phyloP scores from a whole-genome alignment of 2,113 vertebrate species.

The Eurypyga helias region DNA sequence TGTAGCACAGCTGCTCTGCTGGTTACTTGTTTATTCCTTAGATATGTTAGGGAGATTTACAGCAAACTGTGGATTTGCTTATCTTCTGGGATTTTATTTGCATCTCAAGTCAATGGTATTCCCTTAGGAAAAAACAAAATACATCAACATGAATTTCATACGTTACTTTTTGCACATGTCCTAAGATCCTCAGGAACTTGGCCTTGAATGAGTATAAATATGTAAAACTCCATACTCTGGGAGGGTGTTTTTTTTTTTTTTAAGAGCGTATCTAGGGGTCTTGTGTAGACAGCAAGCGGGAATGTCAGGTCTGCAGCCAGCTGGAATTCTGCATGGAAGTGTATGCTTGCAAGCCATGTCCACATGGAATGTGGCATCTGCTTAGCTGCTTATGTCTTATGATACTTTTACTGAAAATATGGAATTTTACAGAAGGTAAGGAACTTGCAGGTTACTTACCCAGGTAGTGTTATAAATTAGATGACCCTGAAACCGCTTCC shows the following conservation, averaged over 20 bases:
- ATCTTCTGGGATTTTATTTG: not conserved
- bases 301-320: not conserved
- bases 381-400: not conserved
- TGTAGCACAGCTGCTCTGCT: not conserved
- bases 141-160: not conserved
- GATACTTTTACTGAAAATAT: not conserved
- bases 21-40: not conserved
- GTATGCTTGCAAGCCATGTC: not conserved
- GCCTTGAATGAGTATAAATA: not conserved
- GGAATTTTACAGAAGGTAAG: not conserved
- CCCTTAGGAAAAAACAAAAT: not conserved
- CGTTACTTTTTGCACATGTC: not conserved
- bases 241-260: not conserved
- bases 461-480: not conserved
- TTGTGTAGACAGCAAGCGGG: not conserved
- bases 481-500: not conserved
- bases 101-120: not conserved
- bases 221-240: not conserved
- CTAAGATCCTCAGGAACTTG: not conserved
- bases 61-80: not conserved
- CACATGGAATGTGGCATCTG: not conserved
- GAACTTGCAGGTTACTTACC: not conserved
- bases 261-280: not conserved
- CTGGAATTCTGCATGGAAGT: not conserved
- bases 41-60: not conserved